phyloP scores from a whole-genome alignment of 2,797 vertebrate genomes.

The Chloroceryle inda region DNA sequence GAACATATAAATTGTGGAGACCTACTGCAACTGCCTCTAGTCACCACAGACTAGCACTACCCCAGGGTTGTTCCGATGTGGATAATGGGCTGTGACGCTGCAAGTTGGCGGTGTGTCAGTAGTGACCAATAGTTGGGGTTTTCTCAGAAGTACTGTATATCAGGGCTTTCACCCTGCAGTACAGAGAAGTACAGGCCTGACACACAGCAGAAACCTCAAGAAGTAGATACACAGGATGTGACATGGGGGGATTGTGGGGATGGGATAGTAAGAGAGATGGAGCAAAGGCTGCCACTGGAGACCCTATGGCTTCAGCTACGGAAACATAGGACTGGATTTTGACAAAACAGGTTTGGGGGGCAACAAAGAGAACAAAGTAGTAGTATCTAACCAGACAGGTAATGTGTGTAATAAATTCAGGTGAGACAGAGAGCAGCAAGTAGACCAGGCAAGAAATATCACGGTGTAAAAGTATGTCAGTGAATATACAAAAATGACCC shows the following conservation, averaged over 20 bases:
- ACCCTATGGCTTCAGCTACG: accelerated
- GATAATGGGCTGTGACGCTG: background rate
- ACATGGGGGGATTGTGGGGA: accelerated
- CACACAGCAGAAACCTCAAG: background rate
- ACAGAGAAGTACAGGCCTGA: background rate
- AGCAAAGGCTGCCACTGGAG: background rate
- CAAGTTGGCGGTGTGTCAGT: accelerated
- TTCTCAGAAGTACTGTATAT: background rate
- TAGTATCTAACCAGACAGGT: background rate
- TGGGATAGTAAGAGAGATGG: background rate
- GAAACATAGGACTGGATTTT: background rate
- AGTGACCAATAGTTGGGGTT: accelerated
- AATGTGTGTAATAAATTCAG: background rate
- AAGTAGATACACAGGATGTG: background rate
- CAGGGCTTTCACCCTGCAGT: background rate
- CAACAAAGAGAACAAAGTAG: background rate
- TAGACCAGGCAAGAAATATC: background rate
- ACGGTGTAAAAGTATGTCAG: background rate
- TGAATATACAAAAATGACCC: background rate
- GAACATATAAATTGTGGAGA: background rate
- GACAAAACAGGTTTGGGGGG: background rate
- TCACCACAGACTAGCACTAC: too few species aligned
- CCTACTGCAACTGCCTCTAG: background rate
- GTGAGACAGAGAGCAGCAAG: background rate
- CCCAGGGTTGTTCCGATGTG: accelerated